Evolutionary conservation across 1,140 invertebrate species (phyloP).

Genomic region (Brachionus rubens): DNA sequence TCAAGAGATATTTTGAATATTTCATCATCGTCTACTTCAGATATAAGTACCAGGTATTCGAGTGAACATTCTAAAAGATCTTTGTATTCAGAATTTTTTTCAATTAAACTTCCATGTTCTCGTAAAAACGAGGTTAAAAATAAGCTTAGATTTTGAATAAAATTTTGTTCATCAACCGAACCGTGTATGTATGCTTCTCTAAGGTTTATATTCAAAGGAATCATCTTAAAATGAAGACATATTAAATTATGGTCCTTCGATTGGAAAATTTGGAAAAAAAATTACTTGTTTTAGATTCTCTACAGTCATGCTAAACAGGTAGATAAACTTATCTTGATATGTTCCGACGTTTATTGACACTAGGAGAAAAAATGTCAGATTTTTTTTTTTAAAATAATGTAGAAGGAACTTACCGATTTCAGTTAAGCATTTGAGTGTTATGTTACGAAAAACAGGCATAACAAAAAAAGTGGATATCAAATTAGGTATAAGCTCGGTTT

Average conservation of each 20-base stretch:
- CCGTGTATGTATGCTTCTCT: conserved; percentile 85
- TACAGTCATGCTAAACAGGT: conserved; percentile 4
- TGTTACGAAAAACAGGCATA: conserved; percentile 95
- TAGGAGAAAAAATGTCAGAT: background rate
- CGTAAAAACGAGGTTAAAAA: conserved; percentile 95
- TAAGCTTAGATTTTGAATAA: conserved; percentile 95
- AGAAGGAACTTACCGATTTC: conserved; percentile 69
- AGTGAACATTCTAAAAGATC: conserved; percentile 67
- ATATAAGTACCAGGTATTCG: conserved; percentile 92
- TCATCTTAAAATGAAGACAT: no score
- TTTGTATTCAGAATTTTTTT: conserved; percentile 48
- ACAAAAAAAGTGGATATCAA: conserved; percentile 81
- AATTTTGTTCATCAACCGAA: conserved; percentile 93
- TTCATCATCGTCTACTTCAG: conserved; percentile 97
- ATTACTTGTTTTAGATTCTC: conserved; percentile 20
- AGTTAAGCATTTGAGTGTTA: conserved; percentile 94
- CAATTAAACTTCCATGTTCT: conserved; percentile 84
- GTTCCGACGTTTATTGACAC: conserved; percentile 49
- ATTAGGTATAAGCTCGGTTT: conserved; percentile 93
- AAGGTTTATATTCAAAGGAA: conserved; percentile 17
- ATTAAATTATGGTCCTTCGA: no score
- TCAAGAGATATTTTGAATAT: conserved; percentile 99
- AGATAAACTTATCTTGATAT: conserved; percentile 46
- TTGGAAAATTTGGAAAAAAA: background rate
- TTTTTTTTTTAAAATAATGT: background rate